Percentiles rank a stretch among this genome's conserved stretches.
Evolutionary conservation across 2,113 vertebrate species (phyloP).

Genomic region (Orientallactaga bullata): DNA sequence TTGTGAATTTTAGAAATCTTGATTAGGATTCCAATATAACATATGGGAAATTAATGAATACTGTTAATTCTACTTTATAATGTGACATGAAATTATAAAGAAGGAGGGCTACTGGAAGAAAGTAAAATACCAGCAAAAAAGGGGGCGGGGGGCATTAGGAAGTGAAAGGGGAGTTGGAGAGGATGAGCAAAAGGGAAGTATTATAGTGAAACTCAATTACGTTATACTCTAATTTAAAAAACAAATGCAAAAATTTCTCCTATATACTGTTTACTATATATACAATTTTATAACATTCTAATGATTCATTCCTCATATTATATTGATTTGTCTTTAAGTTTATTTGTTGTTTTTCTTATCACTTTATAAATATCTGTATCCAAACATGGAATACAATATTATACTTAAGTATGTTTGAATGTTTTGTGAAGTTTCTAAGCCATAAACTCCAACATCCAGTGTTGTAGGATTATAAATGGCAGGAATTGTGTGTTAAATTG

Average conservation of each 20-base stretch:
- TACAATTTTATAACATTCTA: slow-evolving; percentile 51
- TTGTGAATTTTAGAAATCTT: slow-evolving; percentile 38
- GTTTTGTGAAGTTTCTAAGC: slow-evolving; percentile 41
- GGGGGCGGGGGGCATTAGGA: background rate
- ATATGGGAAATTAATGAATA: slow-evolving; percentile 57
- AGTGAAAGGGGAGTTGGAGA: background rate
- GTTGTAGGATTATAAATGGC: slow-evolving; percentile 47
- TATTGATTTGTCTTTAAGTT: slow-evolving; percentile 36
- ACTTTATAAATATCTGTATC: slow-evolving; percentile 38
- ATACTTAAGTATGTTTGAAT: background rate
- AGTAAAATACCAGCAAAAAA: background rate
- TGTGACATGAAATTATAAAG: background rate
- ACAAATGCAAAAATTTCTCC: background rate
- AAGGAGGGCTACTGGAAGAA: background rate
- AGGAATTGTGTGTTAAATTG: background rate
- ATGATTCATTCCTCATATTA: slow-evolving; percentile 39
- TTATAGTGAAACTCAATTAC: background rate
- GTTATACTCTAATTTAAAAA: background rate
- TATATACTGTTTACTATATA: slow-evolving; percentile 12
- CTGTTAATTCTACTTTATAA: slow-evolving; percentile 25
- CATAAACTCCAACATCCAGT: background rate
- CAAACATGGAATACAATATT: slow-evolving; percentile 27
- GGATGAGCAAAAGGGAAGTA: background rate
- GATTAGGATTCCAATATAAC: background rate
- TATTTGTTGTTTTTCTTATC: slow-evolving; percentile 39